Evolutionary conservation across 2,888 invertebrate species (phyloP).

Genomic region (Priocnemis perturbator): DNA sequence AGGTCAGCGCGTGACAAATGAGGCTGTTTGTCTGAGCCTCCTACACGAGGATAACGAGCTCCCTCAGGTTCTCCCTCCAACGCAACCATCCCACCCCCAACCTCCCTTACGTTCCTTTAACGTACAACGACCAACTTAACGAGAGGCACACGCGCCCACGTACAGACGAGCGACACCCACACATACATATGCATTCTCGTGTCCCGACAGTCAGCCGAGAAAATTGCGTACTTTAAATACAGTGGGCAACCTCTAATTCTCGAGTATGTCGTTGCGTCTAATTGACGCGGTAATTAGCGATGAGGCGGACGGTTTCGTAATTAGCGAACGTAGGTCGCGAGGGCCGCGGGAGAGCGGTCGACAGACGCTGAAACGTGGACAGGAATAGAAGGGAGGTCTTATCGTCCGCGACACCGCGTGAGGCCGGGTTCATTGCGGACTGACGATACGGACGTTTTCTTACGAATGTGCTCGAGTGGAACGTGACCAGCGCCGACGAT

Average conservation of each 20-base stretch:
- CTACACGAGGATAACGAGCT: conserved; percentile 67
- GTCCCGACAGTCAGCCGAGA: conserved; percentile 23
- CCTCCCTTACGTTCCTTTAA: conserved; percentile 1
- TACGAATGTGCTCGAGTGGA: too few relatives aligned
- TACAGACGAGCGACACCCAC: neutral
- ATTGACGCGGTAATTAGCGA: conserved; percentile 64
- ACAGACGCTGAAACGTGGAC: neutral
- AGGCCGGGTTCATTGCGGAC: too few relatives aligned
- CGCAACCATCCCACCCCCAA: conserved; percentile 22
- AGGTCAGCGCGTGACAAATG: conserved; percentile 71
- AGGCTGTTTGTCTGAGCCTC: conserved; percentile 68
- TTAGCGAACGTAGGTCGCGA: conserved; percentile 31
- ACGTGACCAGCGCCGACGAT: too few relatives aligned
- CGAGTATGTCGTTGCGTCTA: conserved; percentile 60
- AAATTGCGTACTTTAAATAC: conserved; percentile 57
- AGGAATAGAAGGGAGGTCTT: neutral
- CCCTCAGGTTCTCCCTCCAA: conserved; percentile 31
- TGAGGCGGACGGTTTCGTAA: conserved; percentile 45
- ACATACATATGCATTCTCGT: conserved; percentile 3
- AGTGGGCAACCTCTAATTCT: conserved; percentile 49
- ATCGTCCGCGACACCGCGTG: too few relatives aligned
- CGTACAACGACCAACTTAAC: neutral
- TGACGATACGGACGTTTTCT: too few relatives aligned
- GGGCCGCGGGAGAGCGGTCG: neutral
- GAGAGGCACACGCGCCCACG: neutral